Conservation (phyloP, 2,113 vertebrate species). For the Notarius lentiginosus region DNA sequence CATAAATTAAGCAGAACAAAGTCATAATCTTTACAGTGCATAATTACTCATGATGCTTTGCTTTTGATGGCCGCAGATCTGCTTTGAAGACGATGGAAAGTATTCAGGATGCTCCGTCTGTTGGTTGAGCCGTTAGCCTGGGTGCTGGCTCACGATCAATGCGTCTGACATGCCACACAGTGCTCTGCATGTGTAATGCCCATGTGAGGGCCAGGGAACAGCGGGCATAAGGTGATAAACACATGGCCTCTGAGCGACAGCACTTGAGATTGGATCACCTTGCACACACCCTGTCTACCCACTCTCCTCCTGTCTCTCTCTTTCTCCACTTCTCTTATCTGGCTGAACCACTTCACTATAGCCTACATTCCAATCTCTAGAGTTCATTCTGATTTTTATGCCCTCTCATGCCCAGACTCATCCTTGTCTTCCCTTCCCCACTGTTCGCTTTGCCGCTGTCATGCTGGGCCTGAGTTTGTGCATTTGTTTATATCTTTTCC, state of each 20-base stretch:
- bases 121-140: background rate
- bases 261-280: slow-evolving; percentile 53
- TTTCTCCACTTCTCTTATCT: slow-evolving; percentile 44
- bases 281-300: slow-evolving; percentile 18
- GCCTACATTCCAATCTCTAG: slow-evolving; percentile 39
- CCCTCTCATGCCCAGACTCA: slow-evolving; percentile 15
- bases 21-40: slow-evolving; percentile 32
- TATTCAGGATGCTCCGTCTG: slow-evolving; percentile 44
- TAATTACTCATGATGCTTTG: slow-evolving; percentile 37
- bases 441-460: slow-evolving; percentile 41
- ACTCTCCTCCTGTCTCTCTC: slow-evolving; percentile 25
- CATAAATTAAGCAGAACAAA: slow-evolving; percentile 44
- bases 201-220: slow-evolving; percentile 34
- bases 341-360: slow-evolving; percentile 44
- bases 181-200: slow-evolving; percentile 50
- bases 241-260: slow-evolving; percentile 47
- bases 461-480: slow-evolving; percentile 22
- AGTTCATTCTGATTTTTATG: slow-evolving; percentile 26
- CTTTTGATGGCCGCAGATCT: slow-evolving; percentile 34
- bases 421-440: slow-evolving; percentile 25
- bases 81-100: slow-evolving; percentile 49
- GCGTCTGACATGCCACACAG: slow-evolving; percentile 35
- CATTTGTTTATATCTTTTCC: slow-evolving; percentile 50
- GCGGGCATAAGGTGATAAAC: slow-evolving; percentile 46
- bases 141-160: slow-evolving; percentile 49